phyloP scores from a whole-genome alignment of 2,888 invertebrate genomes.

The Prionchulus punctatus region DNA sequence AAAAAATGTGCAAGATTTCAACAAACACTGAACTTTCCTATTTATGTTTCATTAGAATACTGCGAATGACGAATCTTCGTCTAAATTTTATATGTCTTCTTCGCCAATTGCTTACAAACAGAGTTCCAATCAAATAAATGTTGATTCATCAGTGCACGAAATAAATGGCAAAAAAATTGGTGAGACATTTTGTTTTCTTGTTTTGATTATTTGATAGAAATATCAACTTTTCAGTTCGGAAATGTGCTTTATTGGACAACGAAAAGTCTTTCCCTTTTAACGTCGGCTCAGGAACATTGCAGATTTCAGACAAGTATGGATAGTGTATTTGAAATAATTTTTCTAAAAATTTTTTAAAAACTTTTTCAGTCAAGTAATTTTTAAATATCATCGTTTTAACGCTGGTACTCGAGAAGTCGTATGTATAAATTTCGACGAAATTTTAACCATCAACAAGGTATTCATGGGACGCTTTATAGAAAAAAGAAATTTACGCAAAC shows the following conservation, averaged over 20 bases:
- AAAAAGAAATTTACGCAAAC: no score
- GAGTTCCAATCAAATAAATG: no score
- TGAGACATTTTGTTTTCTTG: no score
- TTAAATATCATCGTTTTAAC: not conserved
- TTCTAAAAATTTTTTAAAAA: no score
- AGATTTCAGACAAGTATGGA: no score
- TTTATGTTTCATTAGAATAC: not conserved
- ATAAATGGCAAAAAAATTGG: no score
- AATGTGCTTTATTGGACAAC: slow-evolving; percentile 23
- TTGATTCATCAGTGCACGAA: no score
- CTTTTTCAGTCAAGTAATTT: not conserved
- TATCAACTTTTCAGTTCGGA: slow-evolving; percentile 11
- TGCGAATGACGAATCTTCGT: not conserved
- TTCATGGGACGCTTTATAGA: no score
- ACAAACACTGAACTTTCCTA: not conserved
- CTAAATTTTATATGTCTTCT: not conserved
- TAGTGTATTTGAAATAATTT: no score
- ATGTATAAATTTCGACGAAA: not conserved
- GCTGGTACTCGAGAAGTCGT: not conserved
- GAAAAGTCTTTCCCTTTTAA: slow-evolving; percentile 20
- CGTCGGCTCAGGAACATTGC: slow-evolving; percentile 19
- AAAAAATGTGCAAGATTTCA: not conserved
- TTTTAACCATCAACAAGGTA: not conserved
- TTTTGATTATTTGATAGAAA: no score
- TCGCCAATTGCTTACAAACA: not conserved